Conservation (phyloP, 2,797 vertebrate genomes). For the Choloepus didactylus region DNA sequence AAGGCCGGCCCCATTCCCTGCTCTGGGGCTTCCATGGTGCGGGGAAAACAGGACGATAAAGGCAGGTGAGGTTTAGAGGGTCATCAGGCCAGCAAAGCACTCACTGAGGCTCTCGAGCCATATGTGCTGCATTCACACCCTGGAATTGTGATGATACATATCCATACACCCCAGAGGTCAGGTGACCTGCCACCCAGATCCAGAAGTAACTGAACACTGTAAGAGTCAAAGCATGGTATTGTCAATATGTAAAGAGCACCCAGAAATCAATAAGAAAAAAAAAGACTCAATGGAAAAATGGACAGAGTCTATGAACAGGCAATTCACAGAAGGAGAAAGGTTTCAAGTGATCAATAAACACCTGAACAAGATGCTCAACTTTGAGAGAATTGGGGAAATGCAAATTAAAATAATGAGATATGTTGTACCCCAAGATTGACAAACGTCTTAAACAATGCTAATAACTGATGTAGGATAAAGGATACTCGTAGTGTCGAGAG, state of each 20-base stretch:
- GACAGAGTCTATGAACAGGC: neutral
- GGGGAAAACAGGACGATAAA: neutral
- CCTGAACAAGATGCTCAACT: neutral
- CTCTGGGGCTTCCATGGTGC: neutral
- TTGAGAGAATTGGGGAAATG: neutral
- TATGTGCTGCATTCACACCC: neutral
- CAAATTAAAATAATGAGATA: neutral
- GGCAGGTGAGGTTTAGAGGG: neutral
- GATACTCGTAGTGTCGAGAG: neutral
- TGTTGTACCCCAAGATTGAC: neutral
- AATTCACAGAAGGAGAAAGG: neutral
- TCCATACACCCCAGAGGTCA: too few relatives aligned
- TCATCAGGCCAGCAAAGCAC: neutral
- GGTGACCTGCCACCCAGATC: neutral
- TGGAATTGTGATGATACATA: neutral
- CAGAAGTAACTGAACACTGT: neutral
- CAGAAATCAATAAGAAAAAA: constrained; percentile 1
- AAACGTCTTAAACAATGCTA: neutral
- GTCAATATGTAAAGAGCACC: neutral
- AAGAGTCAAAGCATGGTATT: neutral
- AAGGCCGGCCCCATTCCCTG: too few relatives aligned
- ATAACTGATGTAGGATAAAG: neutral
- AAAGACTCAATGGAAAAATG: neutral
- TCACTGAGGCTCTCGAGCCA: neutral
- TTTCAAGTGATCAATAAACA: neutral